Base-by-base conservation (phyloP, 2,797 vertebrate genomes). In the Ceyx erithaca region DNA sequence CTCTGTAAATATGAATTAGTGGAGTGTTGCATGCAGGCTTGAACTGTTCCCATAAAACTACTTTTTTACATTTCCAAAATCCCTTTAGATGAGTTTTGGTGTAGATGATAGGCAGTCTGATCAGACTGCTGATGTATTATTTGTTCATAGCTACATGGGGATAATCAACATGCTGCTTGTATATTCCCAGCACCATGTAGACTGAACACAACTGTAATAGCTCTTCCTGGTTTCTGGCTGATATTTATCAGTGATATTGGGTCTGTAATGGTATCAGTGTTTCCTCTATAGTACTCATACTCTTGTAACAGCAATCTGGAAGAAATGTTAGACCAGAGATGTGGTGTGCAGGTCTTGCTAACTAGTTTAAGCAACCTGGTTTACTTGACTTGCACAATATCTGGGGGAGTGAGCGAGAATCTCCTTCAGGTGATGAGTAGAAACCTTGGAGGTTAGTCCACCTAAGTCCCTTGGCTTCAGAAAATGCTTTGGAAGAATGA, bases 241-340 rank as follows among this genome's bases (percentile, higher is more conserved):
- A 7, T 10, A 10, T 11, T 15, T n/a, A 0, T 22, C 43, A 3
- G 1, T 48, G 20, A 11, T 10, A 1, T 2, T 5, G 25, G 13
- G 2, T 67, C 59, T 63, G 54, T 25, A 26, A 30, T 10, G 45
- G 22, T 7, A 10, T 31, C n/a, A 3, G 6, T 26, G 46, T 33
- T n/a, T 73, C 16, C 40, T 52, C n/a, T 21, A 12, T 15, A 31
- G 48, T 19, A 12, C 37, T 48, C 26, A 8, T 13, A 7, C 16
- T 23, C 35, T 26, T 55, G 14, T 22, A 63, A 43, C 10, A 30
- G 59, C n/a, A 22, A 16, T 13, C 22, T 58, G 41, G 52, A 62
- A 61, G 54, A 33, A 0, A 1, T 26, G 25, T 30, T 58, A 19
- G 28, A 57, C 13, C 18, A 35, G 67, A 49, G 64, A 7, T 46